Conservation (phyloP, 2,113 vertebrate species). For the Sinocyclocheilus anshuiensis region DNA sequence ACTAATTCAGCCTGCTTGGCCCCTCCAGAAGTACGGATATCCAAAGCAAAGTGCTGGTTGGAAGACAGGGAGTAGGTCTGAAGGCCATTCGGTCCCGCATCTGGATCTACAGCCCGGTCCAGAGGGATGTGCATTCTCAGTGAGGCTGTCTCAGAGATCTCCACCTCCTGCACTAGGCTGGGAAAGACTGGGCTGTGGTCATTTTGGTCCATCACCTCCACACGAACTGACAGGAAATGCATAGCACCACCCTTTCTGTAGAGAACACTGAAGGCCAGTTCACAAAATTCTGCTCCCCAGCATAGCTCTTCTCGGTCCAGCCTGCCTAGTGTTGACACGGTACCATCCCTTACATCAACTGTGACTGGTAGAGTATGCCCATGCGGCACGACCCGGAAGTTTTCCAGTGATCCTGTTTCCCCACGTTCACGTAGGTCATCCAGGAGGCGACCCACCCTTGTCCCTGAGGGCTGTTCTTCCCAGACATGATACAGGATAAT, state of each 20-base stretch:
- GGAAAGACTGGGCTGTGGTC: conserved; percentile 87
- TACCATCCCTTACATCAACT: conserved; percentile 75
- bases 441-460: conserved; percentile 81
- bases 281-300: conserved; percentile 79
- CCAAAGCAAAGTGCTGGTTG: conserved; percentile 86
- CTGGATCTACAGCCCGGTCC: conserved; percentile 85
- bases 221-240: conserved; percentile 79
- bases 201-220: conserved; percentile 89
- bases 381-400: conserved; percentile 85
- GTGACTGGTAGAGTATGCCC: conserved; percentile 77
- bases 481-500: conserved; percentile 79
- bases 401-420: conserved; percentile 61
- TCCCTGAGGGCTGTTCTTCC: conserved; percentile 85
- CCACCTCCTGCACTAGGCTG: conserved; percentile 81
- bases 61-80: conserved; percentile 83
- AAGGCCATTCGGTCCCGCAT: conserved; percentile 79
- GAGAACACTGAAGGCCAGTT: conserved; percentile 85
- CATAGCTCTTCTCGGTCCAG: conserved; percentile 91
- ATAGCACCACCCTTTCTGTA: conserved; percentile 71
- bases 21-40: conserved; percentile 78
- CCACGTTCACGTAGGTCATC: conserved; percentile 76
- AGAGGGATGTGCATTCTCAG: conserved; percentile 84
- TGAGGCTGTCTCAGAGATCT: conserved; percentile 87
- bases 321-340: conserved; percentile 77
- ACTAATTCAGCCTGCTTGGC: conserved; percentile 82